Base-by-base conservation (phyloP, 2,888 invertebrate genomes). In the Eupithecia pulchellata region DNA sequence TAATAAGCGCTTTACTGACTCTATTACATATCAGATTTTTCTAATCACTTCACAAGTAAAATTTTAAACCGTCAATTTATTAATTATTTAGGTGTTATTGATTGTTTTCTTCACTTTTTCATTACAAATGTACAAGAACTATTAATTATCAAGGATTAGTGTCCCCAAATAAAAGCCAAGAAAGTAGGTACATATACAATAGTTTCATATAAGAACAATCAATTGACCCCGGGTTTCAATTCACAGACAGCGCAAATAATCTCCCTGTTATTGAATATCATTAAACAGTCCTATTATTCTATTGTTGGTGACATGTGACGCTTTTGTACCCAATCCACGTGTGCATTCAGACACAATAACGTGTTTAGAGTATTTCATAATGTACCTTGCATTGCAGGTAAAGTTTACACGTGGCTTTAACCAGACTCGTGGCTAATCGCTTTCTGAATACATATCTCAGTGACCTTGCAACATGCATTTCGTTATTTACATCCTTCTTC, bases 261-360 rank as follows among this genome's bases (percentile, higher is more conserved):
- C 13, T 52, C 52, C 11, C 52, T 25, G 52, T 4, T 25, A 52
- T 4, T 52, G 25, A 52, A 52, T n/a, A 6, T 39, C 13, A 25
- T 39, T 57, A 60, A 60, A 32, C 32, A 60, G 30, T 17, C n/a
- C 4, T 52, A 20, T 60, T 30, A 60, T 60, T 60, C 9, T 60
- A 30, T 29, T 60, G 58, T 60, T 17, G 58, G 30, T 34, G 55
- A 62, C 66, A 60, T 71, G 55, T 63, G 69, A 42, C 47, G 66
- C 42, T 42, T n/a, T 61, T 27, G n/a, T 60, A 39, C 68, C 62
- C 75, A 71, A 39, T 70, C 62, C 75, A 71, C 72, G 72, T 75
- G 66, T 64, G 39, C 13, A 42, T 67, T 32, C 32, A 17, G 30
- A 30, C 60, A 42, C 32, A 64, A 42, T 32, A 71, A 73, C 72